Conservation (phyloP, 2,113 vertebrate genomes). For the Greenwoodochromis staneri region DNA sequence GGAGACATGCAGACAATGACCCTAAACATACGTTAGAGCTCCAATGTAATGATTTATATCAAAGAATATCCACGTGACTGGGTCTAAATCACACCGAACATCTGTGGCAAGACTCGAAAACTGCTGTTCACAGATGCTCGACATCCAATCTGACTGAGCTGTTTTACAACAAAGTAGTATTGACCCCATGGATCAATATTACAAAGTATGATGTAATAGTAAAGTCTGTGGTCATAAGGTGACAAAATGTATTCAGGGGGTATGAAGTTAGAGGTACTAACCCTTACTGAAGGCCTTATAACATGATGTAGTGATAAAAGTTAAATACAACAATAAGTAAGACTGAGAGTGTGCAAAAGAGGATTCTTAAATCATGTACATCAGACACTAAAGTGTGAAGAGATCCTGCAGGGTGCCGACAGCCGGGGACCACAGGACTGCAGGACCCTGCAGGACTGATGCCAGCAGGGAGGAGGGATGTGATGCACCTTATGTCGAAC, state of each 20-base stretch:
- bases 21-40: not conserved
- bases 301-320: not conserved
- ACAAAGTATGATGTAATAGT: not conserved
- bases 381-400: not conserved
- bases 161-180: not conserved
- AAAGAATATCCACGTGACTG: not conserved
- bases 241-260: not conserved
- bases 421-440: not conserved
- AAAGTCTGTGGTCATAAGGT: not conserved
- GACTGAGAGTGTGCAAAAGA: not conserved
- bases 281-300: not conserved
- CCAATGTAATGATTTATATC: not conserved
- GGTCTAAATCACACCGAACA: accelerated
- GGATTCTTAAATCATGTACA: not conserved
- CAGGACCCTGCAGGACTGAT: not conserved
- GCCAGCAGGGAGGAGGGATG: not conserved
- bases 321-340: not conserved
- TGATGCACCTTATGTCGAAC: accelerated
- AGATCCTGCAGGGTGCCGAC: accelerated
- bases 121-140: not conserved
- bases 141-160: not conserved
- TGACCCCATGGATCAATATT: not conserved
- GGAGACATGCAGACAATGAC: not conserved
- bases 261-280: not conserved
- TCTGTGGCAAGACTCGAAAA: not conserved